Conservation (phyloP, 2,797 vertebrate genomes). For the Merluccius polli region DNA sequence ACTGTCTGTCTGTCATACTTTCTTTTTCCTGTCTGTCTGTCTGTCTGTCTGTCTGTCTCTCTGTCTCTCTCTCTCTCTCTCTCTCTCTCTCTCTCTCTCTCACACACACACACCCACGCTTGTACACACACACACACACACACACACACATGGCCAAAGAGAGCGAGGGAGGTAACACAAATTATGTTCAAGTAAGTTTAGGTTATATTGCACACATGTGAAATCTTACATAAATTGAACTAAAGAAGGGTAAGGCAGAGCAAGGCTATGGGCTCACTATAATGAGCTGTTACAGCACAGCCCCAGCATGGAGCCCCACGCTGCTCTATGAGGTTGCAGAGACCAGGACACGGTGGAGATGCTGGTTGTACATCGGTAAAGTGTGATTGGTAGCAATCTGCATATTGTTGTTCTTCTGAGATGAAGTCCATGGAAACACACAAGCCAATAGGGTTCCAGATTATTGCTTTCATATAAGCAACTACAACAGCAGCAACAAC, state of each 20-base stretch:
- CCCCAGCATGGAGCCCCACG: background rate
- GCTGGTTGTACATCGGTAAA: background rate
- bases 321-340: background rate
- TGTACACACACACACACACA: too few relatives aligned
- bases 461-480: background rate
- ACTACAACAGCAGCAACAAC: background rate
- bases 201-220: background rate
- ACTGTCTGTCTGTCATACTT: background rate
- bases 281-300: background rate
- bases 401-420: background rate
- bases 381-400: background rate
- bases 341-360: background rate
- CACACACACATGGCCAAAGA: background rate
- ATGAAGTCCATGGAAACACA: background rate
- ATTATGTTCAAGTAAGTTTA: background rate
- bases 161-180: background rate
- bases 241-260: background rate
- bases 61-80: background rate
- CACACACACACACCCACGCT: too few relatives aligned
- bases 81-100: background rate
- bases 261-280: background rate
- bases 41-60: background rate
- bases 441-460: background rate
- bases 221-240: background rate
- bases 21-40: background rate